Conservation (phyloP, 2,113 vertebrate species). For the Carassius auratus region DNA sequence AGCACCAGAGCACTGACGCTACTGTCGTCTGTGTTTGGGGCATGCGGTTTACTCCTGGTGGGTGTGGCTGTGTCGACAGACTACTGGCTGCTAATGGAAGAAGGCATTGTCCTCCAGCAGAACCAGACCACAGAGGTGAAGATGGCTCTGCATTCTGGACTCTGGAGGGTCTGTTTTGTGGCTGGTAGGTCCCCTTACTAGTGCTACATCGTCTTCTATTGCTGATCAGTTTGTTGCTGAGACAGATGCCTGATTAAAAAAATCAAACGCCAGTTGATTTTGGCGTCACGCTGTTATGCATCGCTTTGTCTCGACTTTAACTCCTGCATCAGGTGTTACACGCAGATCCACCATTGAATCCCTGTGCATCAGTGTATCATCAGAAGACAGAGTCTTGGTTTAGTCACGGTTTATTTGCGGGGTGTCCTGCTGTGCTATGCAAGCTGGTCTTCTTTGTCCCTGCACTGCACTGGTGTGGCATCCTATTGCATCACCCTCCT, state of each 20-base stretch:
- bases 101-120: conserved; percentile 86
- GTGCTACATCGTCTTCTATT: neutral
- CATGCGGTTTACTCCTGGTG: conserved; percentile 84
- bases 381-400: neutral
- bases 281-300: neutral
- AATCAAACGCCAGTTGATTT: neutral
- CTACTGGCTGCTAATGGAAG: conserved; percentile 92
- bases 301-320: neutral
- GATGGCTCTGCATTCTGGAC: conserved; percentile 89
- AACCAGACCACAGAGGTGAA: conserved; percentile 90
- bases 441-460: conserved; percentile 15
- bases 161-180: conserved; percentile 91
- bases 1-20: conserved; percentile 87
- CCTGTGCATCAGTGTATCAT: neutral
- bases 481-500: conserved; percentile 25
- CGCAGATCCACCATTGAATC: neutral
- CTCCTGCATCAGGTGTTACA: conserved; percentile 1
- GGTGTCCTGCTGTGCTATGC: neutral
- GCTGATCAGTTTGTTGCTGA: conserved; percentile 1
- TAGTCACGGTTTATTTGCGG: neutral
- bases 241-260: neutral
- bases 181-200: conserved; percentile 73
- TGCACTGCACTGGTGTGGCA: conserved; percentile 26
- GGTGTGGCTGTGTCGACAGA: conserved; percentile 90
- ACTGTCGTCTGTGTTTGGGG: conserved; percentile 87